These are phyloP conservation scores for Drosophila neotestacea DNA, from an alignment of 2,888 invertebrate species.

Conservation along the genomic window DNA sequence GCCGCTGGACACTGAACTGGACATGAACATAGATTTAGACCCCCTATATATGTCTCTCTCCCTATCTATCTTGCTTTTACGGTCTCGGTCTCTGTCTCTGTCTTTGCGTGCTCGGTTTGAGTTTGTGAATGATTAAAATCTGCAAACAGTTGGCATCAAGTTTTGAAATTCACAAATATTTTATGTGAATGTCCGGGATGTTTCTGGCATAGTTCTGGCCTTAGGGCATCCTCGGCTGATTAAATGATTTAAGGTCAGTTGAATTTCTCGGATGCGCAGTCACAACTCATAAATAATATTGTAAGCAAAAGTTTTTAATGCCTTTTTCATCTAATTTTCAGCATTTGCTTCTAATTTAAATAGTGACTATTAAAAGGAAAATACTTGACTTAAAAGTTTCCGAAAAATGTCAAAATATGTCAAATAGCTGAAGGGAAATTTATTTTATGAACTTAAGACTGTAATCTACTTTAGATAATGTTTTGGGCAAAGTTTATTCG, in stretches of 20 bases:
- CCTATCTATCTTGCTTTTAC: conserved; percentile 19
- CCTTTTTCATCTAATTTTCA: conserved; percentile 22
- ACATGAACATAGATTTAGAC: conserved; percentile 32
- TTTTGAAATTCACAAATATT: conserved; percentile 78
- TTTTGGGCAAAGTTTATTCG: not conserved
- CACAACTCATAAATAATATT: conserved; percentile 43
- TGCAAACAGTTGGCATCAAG: conserved; percentile 81
- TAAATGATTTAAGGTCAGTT: conserved; percentile 78
- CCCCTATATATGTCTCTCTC: not conserved
- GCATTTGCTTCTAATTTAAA: conserved; percentile 4
- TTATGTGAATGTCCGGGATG: conserved; percentile 49
- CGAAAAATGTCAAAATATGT: not conserved
- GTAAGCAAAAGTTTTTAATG: conserved; percentile 28
- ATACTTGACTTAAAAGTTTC: conserved; percentile 16
- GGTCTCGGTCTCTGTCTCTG: conserved; percentile 7
- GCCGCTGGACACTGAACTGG: conserved; percentile 63
- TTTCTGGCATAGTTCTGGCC: conserved; percentile 42
- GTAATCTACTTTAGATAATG: not conserved
- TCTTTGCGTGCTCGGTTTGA: conserved; percentile 51
- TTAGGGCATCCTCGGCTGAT: conserved; percentile 55
- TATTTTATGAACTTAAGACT: not conserved
- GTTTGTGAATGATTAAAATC: conserved; percentile 80
- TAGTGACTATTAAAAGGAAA: not conserved
- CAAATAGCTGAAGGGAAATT: not conserved
- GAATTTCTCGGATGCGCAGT: conserved; percentile 40